Evolutionary conservation across 2,888 invertebrate genomes (phyloP).

Genomic region (Synergus laeviventris): DNA sequence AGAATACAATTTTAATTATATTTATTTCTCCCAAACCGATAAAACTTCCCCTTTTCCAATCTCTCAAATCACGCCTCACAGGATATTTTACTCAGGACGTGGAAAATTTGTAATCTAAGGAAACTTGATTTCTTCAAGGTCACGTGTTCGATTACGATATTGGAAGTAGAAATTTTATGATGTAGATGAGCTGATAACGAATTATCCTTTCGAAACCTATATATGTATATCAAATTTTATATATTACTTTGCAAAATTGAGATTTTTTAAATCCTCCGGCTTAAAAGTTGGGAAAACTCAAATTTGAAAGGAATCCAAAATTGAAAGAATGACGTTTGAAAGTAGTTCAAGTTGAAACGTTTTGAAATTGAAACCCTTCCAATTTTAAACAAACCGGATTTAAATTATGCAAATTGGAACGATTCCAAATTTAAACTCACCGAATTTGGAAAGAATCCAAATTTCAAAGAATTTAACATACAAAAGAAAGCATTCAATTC

Average conservation of each 20-base stretch:
- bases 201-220: not conserved
- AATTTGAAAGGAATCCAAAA: not conserved
- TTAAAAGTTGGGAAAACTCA: too few relatives aligned
- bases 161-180: not conserved
- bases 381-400: not conserved
- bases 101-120: conserved; percentile 37
- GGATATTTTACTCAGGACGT: conserved; percentile 25
- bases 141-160: conserved; percentile 5
- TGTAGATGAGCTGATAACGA: conserved; percentile 11
- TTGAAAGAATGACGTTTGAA: not conserved
- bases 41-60: conserved; percentile 38
- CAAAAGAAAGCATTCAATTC: not conserved
- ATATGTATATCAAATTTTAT: too few relatives aligned
- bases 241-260: not conserved
- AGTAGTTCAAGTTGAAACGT: not conserved
- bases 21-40: not conserved
- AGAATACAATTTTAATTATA: not conserved
- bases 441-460: not conserved
- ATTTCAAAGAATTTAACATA: not conserved
- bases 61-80: conserved; percentile 38
- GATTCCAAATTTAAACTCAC: not conserved
- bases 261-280: too few relatives aligned
- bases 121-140: conserved; percentile 27
- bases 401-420: not conserved
- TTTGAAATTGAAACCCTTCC: not conserved